phyloP scores from a whole-genome alignment of 2,888 invertebrate species.

The Amaurobius ferox region DNA sequence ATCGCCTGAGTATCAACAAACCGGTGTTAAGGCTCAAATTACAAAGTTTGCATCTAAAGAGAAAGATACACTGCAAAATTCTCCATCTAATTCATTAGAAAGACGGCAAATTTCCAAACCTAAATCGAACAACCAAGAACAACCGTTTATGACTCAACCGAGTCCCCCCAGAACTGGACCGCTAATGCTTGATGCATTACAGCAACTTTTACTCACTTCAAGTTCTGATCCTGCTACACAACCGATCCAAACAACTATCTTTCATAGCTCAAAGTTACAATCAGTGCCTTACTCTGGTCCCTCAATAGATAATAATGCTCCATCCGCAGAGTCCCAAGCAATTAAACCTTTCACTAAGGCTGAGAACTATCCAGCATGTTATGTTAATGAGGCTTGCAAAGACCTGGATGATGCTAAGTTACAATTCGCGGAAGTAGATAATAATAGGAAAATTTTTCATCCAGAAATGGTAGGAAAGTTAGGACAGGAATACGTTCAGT shows the following conservation, averaged over 20 bases:
- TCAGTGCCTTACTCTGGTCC: constrained; percentile 49
- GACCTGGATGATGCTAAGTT: constrained; percentile 14
- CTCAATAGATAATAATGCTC: neutral
- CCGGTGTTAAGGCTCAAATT: constrained; percentile 72
- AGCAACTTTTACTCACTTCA: constrained; percentile 46
- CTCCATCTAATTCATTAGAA: constrained; percentile 59
- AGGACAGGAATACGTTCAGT: constrained; percentile 77
- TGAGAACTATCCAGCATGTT: constrained; percentile 40
- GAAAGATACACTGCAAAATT: constrained; percentile 54
- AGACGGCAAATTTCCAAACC: constrained; percentile 37
- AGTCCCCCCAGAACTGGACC: constrained; percentile 39
- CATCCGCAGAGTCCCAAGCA: neutral
- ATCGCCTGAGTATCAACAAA: constrained; percentile 68
- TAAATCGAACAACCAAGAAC: constrained; percentile 33
- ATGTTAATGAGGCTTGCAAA: constrained; percentile 47
- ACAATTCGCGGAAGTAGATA: constrained; percentile 6
- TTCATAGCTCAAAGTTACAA: constrained; percentile 41
- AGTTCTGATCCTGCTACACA: constrained; percentile 24
- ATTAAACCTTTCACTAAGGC: constrained; percentile 3
- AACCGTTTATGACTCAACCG: neutral
- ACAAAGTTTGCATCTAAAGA: constrained; percentile 70
- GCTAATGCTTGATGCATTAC: constrained; percentile 51
- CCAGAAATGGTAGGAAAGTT: constrained; percentile 30
- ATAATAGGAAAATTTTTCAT: constrained; percentile 15
- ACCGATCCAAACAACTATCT: constrained; percentile 54